These are phyloP conservation scores for Puma concolor DNA, from an alignment of 2,113 vertebrate species.

Conservation along the genomic window DNA sequence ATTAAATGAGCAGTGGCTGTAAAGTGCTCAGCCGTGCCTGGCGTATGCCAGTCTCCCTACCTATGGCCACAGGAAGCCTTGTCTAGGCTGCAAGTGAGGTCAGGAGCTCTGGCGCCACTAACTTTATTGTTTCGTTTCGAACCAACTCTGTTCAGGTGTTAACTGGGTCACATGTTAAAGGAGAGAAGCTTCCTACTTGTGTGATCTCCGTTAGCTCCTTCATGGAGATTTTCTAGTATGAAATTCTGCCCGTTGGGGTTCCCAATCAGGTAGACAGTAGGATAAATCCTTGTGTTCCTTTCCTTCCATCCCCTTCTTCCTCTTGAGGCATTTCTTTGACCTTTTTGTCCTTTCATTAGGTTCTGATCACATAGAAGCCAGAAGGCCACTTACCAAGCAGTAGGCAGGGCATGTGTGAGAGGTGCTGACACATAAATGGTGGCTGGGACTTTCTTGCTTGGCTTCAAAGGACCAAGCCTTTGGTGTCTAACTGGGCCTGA, in stretches of 20 bases:
- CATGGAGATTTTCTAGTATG: not conserved
- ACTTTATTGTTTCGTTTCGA: not conserved
- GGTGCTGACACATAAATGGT: accelerated
- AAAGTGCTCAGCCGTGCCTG: not conserved
- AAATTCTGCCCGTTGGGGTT: not conserved
- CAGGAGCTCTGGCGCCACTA: not conserved
- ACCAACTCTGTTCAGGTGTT: not conserved
- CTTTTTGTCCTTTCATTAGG: not conserved
- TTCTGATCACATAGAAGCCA: not conserved
- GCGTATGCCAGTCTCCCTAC: accelerated
- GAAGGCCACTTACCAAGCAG: not conserved
- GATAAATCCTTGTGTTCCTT: not conserved
- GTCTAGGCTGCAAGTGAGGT: no score
- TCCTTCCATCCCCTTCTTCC: not conserved
- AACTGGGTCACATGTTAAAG: not conserved
- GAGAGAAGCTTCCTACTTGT: not conserved
- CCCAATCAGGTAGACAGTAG: no score
- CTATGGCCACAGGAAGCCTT: not conserved
- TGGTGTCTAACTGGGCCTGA: not conserved
- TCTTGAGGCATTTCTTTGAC: not conserved
- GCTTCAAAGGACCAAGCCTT: not conserved
- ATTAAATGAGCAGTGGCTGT: not conserved
- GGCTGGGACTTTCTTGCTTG: not conserved
- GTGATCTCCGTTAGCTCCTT: not conserved
- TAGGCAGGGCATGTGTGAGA: not conserved